Conservation (phyloP, 1,140 invertebrate species). For the Macrostomum lignano region DNA sequence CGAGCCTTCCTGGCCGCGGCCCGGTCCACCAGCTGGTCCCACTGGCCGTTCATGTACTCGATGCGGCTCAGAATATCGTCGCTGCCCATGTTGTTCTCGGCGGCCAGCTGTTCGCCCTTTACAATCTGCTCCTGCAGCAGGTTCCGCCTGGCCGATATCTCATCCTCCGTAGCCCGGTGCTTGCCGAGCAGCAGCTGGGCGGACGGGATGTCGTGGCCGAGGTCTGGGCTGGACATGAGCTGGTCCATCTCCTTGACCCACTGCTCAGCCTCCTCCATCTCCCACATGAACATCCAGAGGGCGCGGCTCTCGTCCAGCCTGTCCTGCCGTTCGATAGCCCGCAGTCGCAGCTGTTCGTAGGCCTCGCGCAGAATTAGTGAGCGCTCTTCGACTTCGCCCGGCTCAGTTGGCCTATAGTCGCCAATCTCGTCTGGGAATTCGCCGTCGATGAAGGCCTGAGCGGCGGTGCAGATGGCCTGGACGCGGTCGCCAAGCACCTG, state of each 20-base stretch:
- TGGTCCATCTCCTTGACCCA: conserved; percentile 99
- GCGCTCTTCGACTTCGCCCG: conserved; percentile 64
- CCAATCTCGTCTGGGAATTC: conserved; percentile 5
- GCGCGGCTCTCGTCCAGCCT: conserved; percentile 77
- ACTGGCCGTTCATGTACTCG: conserved; percentile 63
- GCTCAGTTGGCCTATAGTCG: conserved; percentile 71
- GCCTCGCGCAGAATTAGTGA: conserved; percentile 55
- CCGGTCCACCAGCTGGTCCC: conserved; percentile 69
- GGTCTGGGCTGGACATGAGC: conserved; percentile 42
- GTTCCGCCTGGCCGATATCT: conserved; percentile 63
- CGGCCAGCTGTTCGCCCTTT: conserved; percentile 65
- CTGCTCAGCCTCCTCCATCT: conserved; percentile 95
- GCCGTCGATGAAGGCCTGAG: conserved; percentile 31
- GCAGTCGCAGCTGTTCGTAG: conserved; percentile 65
- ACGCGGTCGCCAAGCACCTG: conserved; percentile 85
- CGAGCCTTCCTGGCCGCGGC: conserved; percentile 63
- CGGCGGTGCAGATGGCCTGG: conserved; percentile 71
- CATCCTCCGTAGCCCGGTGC: conserved; percentile 68
- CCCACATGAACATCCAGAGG: conserved; percentile 98
- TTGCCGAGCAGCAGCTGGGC: conserved; percentile 68
- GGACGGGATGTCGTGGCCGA: conserved; percentile 80
- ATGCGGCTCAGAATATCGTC: conserved; percentile 71
- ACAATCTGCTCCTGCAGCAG: conserved; percentile 61
- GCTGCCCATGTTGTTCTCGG: conserved; percentile 64
- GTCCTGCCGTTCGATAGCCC: conserved; percentile 66